Evolutionary conservation across 2,888 invertebrate species (phyloP), one percentile per base, ranked within the genome.

Genomic region (Eurois occulta): DNA sequence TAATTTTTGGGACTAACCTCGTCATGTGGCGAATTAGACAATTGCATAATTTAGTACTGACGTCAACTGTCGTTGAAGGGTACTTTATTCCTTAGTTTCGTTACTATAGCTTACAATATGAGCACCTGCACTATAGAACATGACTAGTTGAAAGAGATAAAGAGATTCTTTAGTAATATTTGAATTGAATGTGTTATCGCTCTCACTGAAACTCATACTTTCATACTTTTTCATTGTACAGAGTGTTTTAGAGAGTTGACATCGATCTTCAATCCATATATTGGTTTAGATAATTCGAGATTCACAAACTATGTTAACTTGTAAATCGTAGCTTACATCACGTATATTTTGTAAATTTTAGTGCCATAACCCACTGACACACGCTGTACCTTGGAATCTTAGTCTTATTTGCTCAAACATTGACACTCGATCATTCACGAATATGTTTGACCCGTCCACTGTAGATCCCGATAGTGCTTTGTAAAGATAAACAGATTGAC

Each of bases 371-470:
- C 78, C 87, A 88, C 89, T 87, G 88, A 91, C 88, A 84, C 83
- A 84, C 84, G 86, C 88, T 90, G 90, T 92, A 92, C 90, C 90
- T 90, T 88, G 86, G 68, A 84, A 87, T 76, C 80, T 81, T 84
- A 83, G 87, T 87, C 83, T 91, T 89, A 89, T 93, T 94, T 94
- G 94, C 94, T 95, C 94, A 94, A 95, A 87, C 80, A 83, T 88
- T 84, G 86, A 84, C 77, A 86, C 81, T 85, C 87, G 75, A 85
- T 83, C 86, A 84, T 85, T 86, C 82, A 86, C 81, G 74, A 83
- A 80, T 87, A 89, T 87, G 87, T 92, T 87, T 86, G 90, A 91
- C 95, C 94, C 94, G 95, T 95, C 94, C 96, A 95, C 92, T 91
- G 81, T 94, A 93, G 91, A 91, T 89, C 87, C 89, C 88, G 75